These are phyloP conservation scores for Noctua janthe DNA, from an alignment of 2,888 invertebrate species.

Conservation along the genomic window DNA sequence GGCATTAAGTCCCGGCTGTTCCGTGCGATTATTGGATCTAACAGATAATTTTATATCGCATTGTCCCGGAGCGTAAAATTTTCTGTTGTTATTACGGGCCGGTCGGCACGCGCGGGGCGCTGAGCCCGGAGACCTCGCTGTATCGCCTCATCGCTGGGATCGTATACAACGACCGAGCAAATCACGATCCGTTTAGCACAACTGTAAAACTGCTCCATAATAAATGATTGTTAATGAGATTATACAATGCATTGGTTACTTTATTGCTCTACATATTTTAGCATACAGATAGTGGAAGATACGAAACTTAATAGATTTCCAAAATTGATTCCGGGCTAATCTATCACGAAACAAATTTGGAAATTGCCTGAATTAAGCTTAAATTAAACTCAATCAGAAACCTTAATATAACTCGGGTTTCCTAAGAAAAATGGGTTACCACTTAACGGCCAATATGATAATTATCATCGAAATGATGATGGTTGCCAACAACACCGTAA, in stretches of 20 bases:
- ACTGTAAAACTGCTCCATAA: slow-evolving; percentile 63
- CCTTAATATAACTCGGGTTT: neutral
- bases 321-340: neutral
- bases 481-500: neutral
- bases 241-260: slow-evolving; percentile 28
- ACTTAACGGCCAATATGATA: neutral
- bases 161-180: slow-evolving; percentile 74
- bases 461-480: neutral
- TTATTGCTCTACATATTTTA: slow-evolving; percentile 20
- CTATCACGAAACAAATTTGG: neutral
- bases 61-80: slow-evolving; percentile 90
- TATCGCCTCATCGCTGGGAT: slow-evolving; percentile 79
- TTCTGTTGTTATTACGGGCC: slow-evolving; percentile 88
- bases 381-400: neutral
- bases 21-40: slow-evolving; percentile 91
- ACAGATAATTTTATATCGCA: slow-evolving; percentile 91
- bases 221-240: slow-evolving; percentile 63
- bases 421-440: neutral
- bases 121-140: slow-evolving; percentile 69
- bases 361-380: neutral
- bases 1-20: slow-evolving; percentile 89
- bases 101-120: slow-evolving; percentile 77
- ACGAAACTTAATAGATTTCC: neutral
- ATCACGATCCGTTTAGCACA: slow-evolving; percentile 79
- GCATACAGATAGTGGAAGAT: slow-evolving; percentile 4